Evolutionary conservation across 2,113 vertebrate species (phyloP), one percentile per base, ranked within the genome.

Genomic region (Cacatua alba): DNA sequence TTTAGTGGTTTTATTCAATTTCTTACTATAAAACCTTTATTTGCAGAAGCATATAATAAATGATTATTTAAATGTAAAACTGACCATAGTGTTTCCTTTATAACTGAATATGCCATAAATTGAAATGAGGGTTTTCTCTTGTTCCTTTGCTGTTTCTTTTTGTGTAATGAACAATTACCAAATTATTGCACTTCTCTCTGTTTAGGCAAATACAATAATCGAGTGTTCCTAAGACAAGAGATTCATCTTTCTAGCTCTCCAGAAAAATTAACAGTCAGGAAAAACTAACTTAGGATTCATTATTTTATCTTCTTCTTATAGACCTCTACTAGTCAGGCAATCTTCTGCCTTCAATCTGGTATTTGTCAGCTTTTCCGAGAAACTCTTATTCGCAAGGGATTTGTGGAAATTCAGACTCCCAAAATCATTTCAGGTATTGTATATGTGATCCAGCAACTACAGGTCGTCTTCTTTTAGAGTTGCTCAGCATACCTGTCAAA

Each of bases 371-470:
- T 99, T 96, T 99, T 99, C 98, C 98, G 99, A 97, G 99, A 99
- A 97, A 99, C 98, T 55, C 98, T 99, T 85, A 98, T 97, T 98
- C 98, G 97, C 75, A 99, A 99, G 96, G 99, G 98, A 95, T 99
- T 99, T 97, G 98, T 99, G 98, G 99, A 99, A 98, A 99, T 99
- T 97, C 99, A 99, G 95, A 99, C 99, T 87, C 99, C 99, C 65
- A 99, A 99, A 98, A 99, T 99, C 85, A 99, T 99, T 97, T 99
- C 99, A 97, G 99, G 99, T 99, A 98, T 76, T 62, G 95, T 94
- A 84, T 91, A 11, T 92, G 39, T 88, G 62, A 78, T 86, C 74
- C 49, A 18, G 80, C 79, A 86, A 69, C 60, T 82, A n/a, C 41
- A 67, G 35, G 29, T 90, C 46, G 63, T 70, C 59, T 83, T 49